Evolutionary conservation across 2,888 invertebrate genomes (phyloP), one percentile per base, ranked within the genome.

Genomic region (Limnephilus auricula): DNA sequence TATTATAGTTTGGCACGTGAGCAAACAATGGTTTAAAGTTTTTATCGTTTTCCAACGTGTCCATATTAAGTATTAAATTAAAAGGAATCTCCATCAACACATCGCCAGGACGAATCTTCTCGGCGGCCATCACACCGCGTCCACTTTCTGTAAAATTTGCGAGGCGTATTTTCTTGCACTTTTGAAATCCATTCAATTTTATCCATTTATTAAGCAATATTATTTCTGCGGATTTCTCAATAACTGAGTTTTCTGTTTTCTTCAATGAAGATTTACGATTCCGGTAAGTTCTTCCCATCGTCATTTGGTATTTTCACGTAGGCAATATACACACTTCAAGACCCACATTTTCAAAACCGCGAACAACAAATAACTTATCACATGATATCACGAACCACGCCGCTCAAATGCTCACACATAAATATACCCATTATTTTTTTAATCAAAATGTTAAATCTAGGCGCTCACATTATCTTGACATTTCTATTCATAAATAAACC

Each of bases 61-160:
- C 95, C 37, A 96, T 95, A 93, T 96, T 97, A 87, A 97, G 96
- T 89, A 97, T 96, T 92, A 96, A 94, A 93, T 96, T 95, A 40
- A 96, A 94, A 2, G 97, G 97, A 91, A 97, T 94, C 93, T 95
- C 96, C 92, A 97, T 96, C 18, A 97, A 94, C 93, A 96, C 95
- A 93, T 97, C 97, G 89, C 97, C 97, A 37, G 95, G 94, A 13
- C 94, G 93, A 78, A 98, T 95, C 82, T 94, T 94, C 93, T 94
- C 95, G 93, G 96, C 96, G 0, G 98, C 97, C 93, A 97, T 96
- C 37, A 98, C 95, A 34, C 98, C 98, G 91, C 98, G 96, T 13
- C 98, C 98, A 9, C 98, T 98, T 15, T 95, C 94, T 40, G 95
- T 93, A 94, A 98, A 98, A 91, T 95, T 94, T 12, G 96, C 95